Evolutionary conservation across 2,888 invertebrate species (phyloP).

Genomic region (Lacanobia oleracea): DNA sequence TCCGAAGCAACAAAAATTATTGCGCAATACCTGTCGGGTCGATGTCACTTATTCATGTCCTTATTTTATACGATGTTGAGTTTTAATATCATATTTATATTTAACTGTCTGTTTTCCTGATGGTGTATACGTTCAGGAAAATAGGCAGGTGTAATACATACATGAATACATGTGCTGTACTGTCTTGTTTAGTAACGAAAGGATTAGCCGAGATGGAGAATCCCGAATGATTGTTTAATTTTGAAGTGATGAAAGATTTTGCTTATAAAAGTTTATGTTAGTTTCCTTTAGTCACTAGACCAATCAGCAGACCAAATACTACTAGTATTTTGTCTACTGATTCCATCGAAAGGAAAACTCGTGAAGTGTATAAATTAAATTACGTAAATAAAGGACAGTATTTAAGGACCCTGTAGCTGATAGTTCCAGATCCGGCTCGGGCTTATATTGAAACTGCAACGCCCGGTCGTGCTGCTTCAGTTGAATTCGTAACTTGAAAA

Average conservation of each 20-base stretch:
- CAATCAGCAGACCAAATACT: too few species aligned
- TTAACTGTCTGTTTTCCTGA: constrained; percentile 19
- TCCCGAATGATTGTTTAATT: not conserved
- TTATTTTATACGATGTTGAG: not conserved
- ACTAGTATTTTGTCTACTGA: too few species aligned
- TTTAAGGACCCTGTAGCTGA: too few species aligned
- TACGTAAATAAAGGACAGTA: too few species aligned
- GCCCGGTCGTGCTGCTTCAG: too few species aligned
- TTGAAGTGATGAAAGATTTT: not conserved
- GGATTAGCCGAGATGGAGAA: not conserved
- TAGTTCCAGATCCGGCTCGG: too few species aligned
- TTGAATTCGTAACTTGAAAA: too few species aligned
- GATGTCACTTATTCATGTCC: constrained; percentile 10
- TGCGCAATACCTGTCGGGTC: not conserved
- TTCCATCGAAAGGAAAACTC: too few species aligned
- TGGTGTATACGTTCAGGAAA: constrained; percentile 9
- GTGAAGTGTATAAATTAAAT: too few species aligned
- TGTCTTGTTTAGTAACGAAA: not conserved
- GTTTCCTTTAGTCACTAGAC: not conserved
- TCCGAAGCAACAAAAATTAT: not conserved
- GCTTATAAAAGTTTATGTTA: not conserved
- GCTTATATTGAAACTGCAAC: not conserved
- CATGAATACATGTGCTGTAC: constrained; percentile 3
- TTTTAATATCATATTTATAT: constrained; percentile 37
- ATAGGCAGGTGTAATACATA: not conserved